Evolutionary conservation across 2,797 vertebrate species (phyloP).

Genomic region (Hoplostethus atlanticus): DNA sequence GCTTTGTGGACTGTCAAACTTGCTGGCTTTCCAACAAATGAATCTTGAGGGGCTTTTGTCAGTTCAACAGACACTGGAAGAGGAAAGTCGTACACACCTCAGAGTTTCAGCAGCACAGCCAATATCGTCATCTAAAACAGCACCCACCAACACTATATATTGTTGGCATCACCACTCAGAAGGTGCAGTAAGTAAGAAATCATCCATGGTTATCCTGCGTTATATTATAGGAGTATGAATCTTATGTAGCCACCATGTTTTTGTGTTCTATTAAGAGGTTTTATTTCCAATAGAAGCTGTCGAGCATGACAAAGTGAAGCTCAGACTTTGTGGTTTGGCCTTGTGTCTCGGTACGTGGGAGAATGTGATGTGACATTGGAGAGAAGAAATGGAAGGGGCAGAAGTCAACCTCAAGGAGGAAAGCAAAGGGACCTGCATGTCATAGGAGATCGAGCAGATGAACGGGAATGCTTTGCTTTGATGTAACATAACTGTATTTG

Average conservation of each 20-base stretch:
- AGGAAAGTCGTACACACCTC: slow-evolving; percentile 52
- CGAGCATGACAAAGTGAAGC: slow-evolving; percentile 57
- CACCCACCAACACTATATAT: slow-evolving; percentile 67
- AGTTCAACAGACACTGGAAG: slow-evolving; percentile 36
- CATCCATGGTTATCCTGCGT: slow-evolving; percentile 68
- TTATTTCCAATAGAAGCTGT: slow-evolving; percentile 65
- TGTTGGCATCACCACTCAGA: slow-evolving; percentile 59
- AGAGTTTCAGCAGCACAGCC: slow-evolving; percentile 59
- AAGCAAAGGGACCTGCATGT: slow-evolving; percentile 83
- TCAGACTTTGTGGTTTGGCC: slow-evolving; percentile 64
- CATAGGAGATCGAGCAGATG: slow-evolving; percentile 77
- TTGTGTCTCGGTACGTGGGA: slow-evolving; percentile 54
- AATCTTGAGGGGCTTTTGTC: slow-evolving; percentile 62
- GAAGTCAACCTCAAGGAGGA: slow-evolving; percentile 63
- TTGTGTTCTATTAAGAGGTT: slow-evolving; percentile 69
- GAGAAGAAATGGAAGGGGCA: slow-evolving; percentile 39
- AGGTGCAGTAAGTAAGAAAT: slow-evolving; percentile 64
- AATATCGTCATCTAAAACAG: slow-evolving; percentile 51
- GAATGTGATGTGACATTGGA: slow-evolving; percentile 71
- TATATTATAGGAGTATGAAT: slow-evolving; percentile 71
- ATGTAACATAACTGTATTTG: slow-evolving; percentile 85
- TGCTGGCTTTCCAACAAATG: slow-evolving; percentile 57
- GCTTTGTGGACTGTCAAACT: slow-evolving; percentile 65
- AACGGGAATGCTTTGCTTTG: slow-evolving; percentile 87
- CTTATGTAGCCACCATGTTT: slow-evolving; percentile 76